Percentiles rank a stretch among this genome's conserved stretches.
Conservation (phyloP, 2,113 vertebrate species). For the Morone chrysops region DNA sequence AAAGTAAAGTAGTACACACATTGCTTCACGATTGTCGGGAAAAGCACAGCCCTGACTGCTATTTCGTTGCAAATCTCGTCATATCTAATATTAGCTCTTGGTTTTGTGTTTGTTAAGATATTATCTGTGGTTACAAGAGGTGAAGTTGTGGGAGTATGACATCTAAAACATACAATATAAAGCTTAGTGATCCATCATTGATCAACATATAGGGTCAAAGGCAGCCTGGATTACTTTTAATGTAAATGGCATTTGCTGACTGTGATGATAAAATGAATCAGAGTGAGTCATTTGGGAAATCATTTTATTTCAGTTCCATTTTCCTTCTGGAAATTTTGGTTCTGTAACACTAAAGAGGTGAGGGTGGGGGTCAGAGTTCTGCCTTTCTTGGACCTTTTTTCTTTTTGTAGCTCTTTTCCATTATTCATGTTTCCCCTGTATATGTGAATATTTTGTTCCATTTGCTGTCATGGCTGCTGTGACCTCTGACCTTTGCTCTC, state of each 20-base stretch:
- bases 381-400: neutral
- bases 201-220: neutral
- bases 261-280: too few species aligned
- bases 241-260: too few species aligned
- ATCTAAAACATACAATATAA: too few species aligned
- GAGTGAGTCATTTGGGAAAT: neutral
- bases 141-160: too few species aligned
- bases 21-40: too few species aligned
- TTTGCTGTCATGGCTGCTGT: neutral
- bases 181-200: neutral
- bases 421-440: conserved; percentile 8
- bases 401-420: neutral
- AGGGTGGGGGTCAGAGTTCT: neutral
- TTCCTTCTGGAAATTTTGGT: neutral
- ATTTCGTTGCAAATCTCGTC: too few species aligned
- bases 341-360: neutral
- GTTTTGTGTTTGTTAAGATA: neutral
- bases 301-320: neutral
- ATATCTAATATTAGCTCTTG: neutral
- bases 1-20: too few species aligned
- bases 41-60: too few species aligned
- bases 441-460: neutral
- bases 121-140: too few species aligned
- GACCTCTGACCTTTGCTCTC: conserved; percentile 37
- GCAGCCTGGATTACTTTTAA: neutral